Conservation (phyloP, 2,797 vertebrate genomes). For the Gila robusta region DNA sequence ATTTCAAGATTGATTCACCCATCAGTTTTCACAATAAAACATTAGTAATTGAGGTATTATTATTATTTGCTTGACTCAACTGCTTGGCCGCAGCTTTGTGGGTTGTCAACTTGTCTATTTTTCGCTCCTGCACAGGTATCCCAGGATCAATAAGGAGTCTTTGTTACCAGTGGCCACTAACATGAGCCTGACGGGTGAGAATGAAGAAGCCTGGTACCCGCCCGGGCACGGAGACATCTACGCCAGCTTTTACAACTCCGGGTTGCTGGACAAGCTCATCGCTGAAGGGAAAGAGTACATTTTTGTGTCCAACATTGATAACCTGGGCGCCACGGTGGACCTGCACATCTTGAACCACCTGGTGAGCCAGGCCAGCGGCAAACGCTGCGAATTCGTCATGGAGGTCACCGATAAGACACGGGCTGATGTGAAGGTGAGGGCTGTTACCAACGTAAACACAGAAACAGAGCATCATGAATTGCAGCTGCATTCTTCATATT, state of each 20-base stretch:
- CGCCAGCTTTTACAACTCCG: conserved; percentile 87
- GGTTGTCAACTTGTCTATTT: neutral
- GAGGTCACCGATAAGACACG: conserved; percentile 91
- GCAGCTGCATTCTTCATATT: neutral
- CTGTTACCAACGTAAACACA: neutral
- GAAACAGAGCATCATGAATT: neutral
- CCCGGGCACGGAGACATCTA: conserved; percentile 91
- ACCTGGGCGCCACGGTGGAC: conserved; percentile 90
- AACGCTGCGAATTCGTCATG: conserved; percentile 90
- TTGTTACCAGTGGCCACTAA: conserved; percentile 87
- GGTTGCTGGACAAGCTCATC: conserved; percentile 85
- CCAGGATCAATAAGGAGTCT: conserved; percentile 90
- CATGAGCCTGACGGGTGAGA: conserved; percentile 84
- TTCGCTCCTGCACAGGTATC: conserved; percentile 76
- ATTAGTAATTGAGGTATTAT: neutral
- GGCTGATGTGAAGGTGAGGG: conserved; percentile 89
- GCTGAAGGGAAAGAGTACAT: conserved; percentile 88
- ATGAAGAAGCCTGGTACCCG: conserved; percentile 88
- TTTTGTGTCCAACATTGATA: conserved; percentile 93
- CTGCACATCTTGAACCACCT: conserved; percentile 90
- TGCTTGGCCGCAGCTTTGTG: neutral
- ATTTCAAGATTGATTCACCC: neutral
- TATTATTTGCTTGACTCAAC: neutral
- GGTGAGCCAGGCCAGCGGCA: conserved; percentile 85
- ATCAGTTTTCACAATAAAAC: neutral